Conservation (phyloP, 2,113 vertebrate genomes). For the Halichoeres trimaculatus region DNA sequence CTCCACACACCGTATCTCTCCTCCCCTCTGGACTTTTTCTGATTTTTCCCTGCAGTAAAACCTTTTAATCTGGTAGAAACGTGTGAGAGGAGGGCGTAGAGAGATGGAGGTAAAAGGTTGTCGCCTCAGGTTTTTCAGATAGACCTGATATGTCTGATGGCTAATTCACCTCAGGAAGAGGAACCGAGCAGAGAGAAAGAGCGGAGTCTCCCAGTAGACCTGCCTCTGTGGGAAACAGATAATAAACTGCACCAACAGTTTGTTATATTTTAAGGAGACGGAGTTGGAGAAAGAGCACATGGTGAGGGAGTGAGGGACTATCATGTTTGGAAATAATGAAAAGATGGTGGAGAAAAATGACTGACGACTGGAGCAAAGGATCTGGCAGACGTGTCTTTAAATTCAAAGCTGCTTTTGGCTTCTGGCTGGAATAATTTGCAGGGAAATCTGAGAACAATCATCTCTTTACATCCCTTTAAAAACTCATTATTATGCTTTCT, state of each 20-base stretch:
- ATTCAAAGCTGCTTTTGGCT: no score
- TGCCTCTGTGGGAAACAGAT: slow-evolving; percentile 24
- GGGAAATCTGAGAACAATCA: no score
- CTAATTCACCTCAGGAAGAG: slow-evolving; percentile 39
- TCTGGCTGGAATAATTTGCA: no score
- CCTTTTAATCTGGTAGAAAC: slow-evolving; percentile 57
- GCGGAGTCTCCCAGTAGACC: not conserved
- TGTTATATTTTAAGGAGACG: slow-evolving; percentile 19
- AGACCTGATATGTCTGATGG: slow-evolving; percentile 6
- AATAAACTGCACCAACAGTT: slow-evolving; percentile 46
- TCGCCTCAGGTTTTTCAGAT: slow-evolving; percentile 54
- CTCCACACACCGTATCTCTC: slow-evolving; percentile 43
- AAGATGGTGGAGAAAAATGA: slow-evolving; percentile 6
- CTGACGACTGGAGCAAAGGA: not conserved
- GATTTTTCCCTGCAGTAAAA: slow-evolving; percentile 36
- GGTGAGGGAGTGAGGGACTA: not conserved
- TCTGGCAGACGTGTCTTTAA: no score
- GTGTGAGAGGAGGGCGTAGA: slow-evolving; percentile 20
- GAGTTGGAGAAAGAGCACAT: not conserved
- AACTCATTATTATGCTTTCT: no score
- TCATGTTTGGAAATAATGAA: not conserved
- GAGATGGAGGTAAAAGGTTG: slow-evolving; percentile 57
- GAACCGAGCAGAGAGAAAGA: not conserved
- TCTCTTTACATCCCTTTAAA: no score
- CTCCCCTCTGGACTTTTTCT: slow-evolving; percentile 45